Evolutionary conservation across 2,113 vertebrate genomes (phyloP), one percentile per base, ranked within the genome.

Genomic region (Neopipo cinnamomea): DNA sequence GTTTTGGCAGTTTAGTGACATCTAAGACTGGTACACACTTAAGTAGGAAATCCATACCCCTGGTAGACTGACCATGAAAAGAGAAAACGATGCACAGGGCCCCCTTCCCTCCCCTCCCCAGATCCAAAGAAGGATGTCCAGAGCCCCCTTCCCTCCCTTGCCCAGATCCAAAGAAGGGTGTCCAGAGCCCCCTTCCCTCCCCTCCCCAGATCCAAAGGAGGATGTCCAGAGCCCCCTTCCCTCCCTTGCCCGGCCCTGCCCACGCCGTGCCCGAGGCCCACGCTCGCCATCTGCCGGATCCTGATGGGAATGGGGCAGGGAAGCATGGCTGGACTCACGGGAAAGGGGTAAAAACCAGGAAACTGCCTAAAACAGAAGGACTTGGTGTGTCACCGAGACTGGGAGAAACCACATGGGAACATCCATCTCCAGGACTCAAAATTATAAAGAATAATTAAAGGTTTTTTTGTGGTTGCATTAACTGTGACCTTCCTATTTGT

Each of bases 221-320:
- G 42, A 17, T 42, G 14, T 42, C 41, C 14, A 9, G 66, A 44
- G 14, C 8, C 23, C 5, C 46, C 20, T 63, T 7, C 3, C 12
- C 8, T 35, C 52, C 21, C 12, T 49, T 53, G 25, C 50, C 52
- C 16, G 6, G 31, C 53, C 19, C 31, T 8, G 55, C 53, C 28
- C 33, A 8, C 12, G 12, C 37, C 13, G 10, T 33, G 33, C 37
- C 13, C 47, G 75, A 49, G 46, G 81, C 44, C 86, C 31, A 25
- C 50, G 75, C 8, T n/a, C 90, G 71, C 97, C 97, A 76, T 71
- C 95, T 91, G 85, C 87, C 71, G 97, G 92, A 37, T 19, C 16
- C 19, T 72, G 59, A 12, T 18, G 49, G 47, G n/a, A 47, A 4
- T 6, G 55, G 20, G 5, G 9, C 2, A 25, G 35, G 52, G 41